phyloP scores from a whole-genome alignment of 2,888 invertebrate genomes.

The Nemurella pictetii region DNA sequence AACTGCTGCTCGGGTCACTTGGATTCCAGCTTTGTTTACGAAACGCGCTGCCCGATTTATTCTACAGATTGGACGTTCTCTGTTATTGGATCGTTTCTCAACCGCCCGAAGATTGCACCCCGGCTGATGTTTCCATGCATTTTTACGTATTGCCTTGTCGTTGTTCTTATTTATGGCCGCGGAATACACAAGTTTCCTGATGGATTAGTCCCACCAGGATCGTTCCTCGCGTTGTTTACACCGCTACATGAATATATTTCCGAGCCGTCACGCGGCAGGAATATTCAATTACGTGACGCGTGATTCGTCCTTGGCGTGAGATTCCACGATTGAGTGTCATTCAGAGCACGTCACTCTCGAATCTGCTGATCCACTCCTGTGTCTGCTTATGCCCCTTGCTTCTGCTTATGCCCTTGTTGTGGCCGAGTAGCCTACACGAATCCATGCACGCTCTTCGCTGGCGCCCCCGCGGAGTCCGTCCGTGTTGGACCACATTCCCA shows the following conservation, averaged over 20 bases:
- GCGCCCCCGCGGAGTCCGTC: neutral
- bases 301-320: neutral
- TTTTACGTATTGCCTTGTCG: constrained; percentile 23
- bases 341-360: neutral
- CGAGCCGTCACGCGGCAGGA: neutral
- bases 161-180: constrained; percentile 22
- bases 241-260: neutral
- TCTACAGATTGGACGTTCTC: constrained; percentile 30
- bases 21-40: constrained; percentile 19
- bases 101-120: constrained; percentile 32
- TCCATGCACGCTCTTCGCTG: neutral
- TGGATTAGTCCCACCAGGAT: constrained; percentile 26
- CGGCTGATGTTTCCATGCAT: constrained; percentile 18
- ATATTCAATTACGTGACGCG: constrained; percentile 11
- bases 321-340: neutral
- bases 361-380: neutral
- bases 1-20: constrained; percentile 31
- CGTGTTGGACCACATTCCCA: neutral
- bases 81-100: constrained; percentile 36
- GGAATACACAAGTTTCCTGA: constrained; percentile 24
- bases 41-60: constrained; percentile 29
- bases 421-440: neutral
- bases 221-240: neutral
- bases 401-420: neutral
- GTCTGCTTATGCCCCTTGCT: neutral